Percentiles rank a stretch among this genome's conserved stretches.
phyloP scores from a whole-genome alignment of 1,140 invertebrate species.

The Drosophila santomea region DNA sequence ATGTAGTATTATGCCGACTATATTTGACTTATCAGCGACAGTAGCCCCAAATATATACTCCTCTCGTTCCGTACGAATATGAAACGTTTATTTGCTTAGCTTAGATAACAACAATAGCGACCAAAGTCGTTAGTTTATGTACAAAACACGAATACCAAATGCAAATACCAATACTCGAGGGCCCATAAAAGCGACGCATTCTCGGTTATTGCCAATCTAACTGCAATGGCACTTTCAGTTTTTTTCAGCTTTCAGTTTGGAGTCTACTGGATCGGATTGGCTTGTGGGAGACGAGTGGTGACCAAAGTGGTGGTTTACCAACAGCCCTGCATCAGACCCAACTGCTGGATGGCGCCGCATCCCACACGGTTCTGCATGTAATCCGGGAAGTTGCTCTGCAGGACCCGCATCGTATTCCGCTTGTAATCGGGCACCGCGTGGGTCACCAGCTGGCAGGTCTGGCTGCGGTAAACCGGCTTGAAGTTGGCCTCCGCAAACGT shows the following conservation, averaged over 20 bases:
- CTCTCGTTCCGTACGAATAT: conserved; percentile 9
- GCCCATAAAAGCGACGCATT: conserved; percentile 8
- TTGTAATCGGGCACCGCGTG: conserved; percentile 87
- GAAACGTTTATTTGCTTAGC: conserved; percentile 63
- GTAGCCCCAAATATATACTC: conserved; percentile 19
- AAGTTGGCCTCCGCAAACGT: conserved; percentile 86
- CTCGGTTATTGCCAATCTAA: conserved; percentile 38
- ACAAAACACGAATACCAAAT: conserved; percentile 42
- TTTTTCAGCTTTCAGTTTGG: conserved; percentile 12
- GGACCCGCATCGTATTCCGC: conserved; percentile 86
- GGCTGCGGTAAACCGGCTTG: conserved; percentile 85
- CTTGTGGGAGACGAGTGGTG: neutral
- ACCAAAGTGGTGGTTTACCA: conserved; percentile 49
- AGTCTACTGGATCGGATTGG: conserved; percentile 30
- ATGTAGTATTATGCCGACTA: too few species aligned
- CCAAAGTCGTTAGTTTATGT: conserved; percentile 62
- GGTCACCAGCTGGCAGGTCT: conserved; percentile 86
- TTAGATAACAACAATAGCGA: conserved; percentile 59
- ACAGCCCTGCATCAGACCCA: conserved; percentile 85
- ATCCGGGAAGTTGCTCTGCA: conserved; percentile 88
- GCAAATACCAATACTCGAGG: conserved; percentile 24
- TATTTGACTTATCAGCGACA: neutral
- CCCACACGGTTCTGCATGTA: conserved; percentile 87
- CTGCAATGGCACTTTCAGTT: conserved; percentile 51
- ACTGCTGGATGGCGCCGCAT: conserved; percentile 86